Evolutionary conservation across 2,888 invertebrate genomes (phyloP).

Genomic region (Orthosia gothica): DNA sequence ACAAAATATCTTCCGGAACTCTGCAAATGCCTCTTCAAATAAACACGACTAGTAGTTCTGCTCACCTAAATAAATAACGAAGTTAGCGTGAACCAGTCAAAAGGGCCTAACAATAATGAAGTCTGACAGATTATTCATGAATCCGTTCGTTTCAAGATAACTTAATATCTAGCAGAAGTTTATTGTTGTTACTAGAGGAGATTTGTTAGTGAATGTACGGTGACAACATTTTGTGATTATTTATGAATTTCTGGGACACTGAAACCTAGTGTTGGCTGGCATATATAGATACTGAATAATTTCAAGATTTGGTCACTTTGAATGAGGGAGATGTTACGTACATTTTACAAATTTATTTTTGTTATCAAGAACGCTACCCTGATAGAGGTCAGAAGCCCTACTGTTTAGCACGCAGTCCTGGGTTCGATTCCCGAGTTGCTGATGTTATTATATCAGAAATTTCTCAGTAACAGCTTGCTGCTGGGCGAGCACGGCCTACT

Average conservation of each 20-base stretch:
- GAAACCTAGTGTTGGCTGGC: not conserved
- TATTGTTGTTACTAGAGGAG: conserved; percentile 24
- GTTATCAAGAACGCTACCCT: no score
- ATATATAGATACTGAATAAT: not conserved
- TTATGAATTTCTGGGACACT: conserved; percentile 16
- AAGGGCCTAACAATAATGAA: conserved; percentile 43
- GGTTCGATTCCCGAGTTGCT: no score
- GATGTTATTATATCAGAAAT: no score
- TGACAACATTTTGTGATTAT: conserved; percentile 4
- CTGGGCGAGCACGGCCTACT: no score
- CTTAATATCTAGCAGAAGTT: conserved; percentile 30
- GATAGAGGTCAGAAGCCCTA: no score
- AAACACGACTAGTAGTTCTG: conserved; percentile 35
- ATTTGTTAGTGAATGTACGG: conserved; percentile 6
- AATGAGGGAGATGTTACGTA: not conserved
- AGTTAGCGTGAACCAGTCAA: conserved; percentile 39
- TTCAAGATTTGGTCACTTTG: not conserved
- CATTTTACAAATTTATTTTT: no score
- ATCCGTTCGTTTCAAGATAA: conserved; percentile 40
- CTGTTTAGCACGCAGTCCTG: no score
- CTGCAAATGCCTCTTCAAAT: conserved; percentile 26
- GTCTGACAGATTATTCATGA: conserved; percentile 61
- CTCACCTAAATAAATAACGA: conserved; percentile 58
- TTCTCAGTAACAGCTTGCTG: no score
- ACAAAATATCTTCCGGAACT: conserved; percentile 16